Conservation (phyloP, 2,888 invertebrate species). For the Gasteruption jaculator region DNA sequence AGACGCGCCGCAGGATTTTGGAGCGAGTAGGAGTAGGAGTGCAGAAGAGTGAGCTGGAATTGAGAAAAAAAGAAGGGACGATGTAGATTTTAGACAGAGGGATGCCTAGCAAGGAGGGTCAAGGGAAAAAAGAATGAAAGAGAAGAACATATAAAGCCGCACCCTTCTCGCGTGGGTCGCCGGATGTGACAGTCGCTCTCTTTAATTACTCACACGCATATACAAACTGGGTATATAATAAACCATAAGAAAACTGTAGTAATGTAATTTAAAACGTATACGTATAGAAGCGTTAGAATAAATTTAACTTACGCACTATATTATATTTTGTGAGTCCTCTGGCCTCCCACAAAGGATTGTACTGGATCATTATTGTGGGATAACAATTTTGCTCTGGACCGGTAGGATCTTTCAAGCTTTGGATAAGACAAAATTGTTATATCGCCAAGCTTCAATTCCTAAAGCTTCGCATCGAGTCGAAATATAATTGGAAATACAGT, state of each 20-base stretch:
- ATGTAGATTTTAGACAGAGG: conserved; percentile 23
- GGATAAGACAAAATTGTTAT: too few relatives aligned
- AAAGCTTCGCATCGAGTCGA: too few relatives aligned
- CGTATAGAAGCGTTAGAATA: too few relatives aligned
- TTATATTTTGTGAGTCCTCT: conserved; percentile 40
- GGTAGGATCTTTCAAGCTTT: too few relatives aligned
- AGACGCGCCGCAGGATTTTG: too few relatives aligned
- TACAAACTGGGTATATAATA: too few relatives aligned
- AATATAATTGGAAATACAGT: conserved; percentile 6
- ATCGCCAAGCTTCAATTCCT: too few relatives aligned
- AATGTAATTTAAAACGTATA: too few relatives aligned
- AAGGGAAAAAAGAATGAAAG: conserved; percentile 23
- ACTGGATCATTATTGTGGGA: conserved; percentile 8
- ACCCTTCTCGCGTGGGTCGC: conserved; percentile 52
- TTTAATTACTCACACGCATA: conserved; percentile 50
- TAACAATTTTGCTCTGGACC: conserved; percentile 11
- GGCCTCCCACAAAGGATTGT: conserved; percentile 36
- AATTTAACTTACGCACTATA: conserved; percentile 37
- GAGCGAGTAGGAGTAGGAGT: too few relatives aligned
- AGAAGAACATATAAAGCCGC: conserved; percentile 36
- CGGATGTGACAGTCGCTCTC: conserved; percentile 52
- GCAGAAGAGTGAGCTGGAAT: too few relatives aligned
- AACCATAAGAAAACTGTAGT: too few relatives aligned
- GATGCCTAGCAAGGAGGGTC: conserved; percentile 32
- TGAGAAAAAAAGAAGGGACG: conserved; percentile 10